Percentiles rank a stretch among this genome's conserved stretches.
Conservation (phyloP, 2,888 invertebrate species). For the Trichogramma evanescens region DNA sequence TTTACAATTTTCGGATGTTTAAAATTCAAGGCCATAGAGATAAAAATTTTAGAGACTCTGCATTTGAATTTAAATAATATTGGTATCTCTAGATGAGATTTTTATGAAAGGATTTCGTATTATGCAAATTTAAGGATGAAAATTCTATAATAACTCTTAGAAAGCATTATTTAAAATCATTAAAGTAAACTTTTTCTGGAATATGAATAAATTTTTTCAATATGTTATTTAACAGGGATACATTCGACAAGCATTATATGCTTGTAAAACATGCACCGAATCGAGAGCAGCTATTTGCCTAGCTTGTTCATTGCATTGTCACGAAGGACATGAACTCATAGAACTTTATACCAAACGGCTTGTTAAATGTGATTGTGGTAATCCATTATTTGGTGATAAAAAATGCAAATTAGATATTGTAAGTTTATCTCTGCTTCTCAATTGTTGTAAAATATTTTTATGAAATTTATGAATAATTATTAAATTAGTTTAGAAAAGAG, state of each 20-base stretch:
- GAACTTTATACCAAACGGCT: conserved; percentile 95
- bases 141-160: too few relatives aligned
- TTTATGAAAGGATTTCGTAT: too few relatives aligned
- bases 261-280: conserved; percentile 82
- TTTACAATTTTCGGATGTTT: too few relatives aligned
- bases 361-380: conserved; percentile 94
- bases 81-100: too few relatives aligned
- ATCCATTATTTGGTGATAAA: conserved; percentile 62
- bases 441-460: background rate
- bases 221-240: conserved; percentile 64
- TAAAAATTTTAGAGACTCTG: too few relatives aligned
- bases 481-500: background rate
- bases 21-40: too few relatives aligned
- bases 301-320: conserved; percentile 90
- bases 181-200: background rate
- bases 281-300: conserved; percentile 79
- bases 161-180: background rate
- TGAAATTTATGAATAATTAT: background rate
- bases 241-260: conserved; percentile 88
- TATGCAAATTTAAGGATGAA: too few relatives aligned
- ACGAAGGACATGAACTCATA: conserved; percentile 89
- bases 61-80: too few relatives aligned
- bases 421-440: conserved; percentile 30
- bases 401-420: conserved; percentile 64
- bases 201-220: background rate